Evolutionary conservation across 1,140 invertebrate species (phyloP).

Genomic region (Leptinotarsa lineolata): DNA sequence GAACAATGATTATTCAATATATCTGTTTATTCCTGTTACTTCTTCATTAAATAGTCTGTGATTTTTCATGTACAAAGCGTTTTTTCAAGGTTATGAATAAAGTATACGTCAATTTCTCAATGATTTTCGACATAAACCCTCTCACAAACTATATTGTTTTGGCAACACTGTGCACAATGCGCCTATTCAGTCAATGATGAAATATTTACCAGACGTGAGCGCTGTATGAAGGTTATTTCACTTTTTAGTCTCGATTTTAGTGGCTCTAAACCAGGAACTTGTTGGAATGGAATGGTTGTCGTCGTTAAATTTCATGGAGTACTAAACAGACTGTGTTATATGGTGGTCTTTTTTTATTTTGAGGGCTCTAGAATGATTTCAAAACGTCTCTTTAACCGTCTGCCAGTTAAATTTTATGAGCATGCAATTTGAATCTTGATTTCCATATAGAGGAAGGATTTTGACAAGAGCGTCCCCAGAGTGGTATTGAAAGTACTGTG

Average conservation of each 20-base stretch:
- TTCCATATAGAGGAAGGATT: constrained; percentile 7
- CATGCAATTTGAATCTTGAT: constrained; percentile 18
- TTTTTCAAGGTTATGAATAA: too few relatives aligned
- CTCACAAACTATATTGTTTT: too few relatives aligned
- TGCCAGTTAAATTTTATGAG: constrained; percentile 38
- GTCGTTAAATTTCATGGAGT: constrained; percentile 52
- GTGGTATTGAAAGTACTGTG: background rate
- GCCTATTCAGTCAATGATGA: background rate
- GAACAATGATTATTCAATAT: too few relatives aligned
- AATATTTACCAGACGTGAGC: background rate
- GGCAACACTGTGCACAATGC: background rate
- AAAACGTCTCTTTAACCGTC: constrained; percentile 43
- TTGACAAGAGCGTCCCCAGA: background rate
- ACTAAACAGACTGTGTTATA: constrained; percentile 48
- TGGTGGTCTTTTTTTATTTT: constrained; percentile 40
- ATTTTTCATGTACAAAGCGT: too few relatives aligned
- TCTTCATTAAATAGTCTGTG: too few relatives aligned
- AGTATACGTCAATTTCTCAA: too few relatives aligned
- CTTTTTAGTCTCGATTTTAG: constrained; percentile 37
- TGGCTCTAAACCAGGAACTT: constrained; percentile 46
- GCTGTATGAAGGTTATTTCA: constrained; percentile 28
- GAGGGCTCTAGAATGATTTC: constrained; percentile 31
- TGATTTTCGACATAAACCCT: too few relatives aligned
- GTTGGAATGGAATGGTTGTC: constrained; percentile 48
- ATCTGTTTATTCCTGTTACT: too few relatives aligned